Evolutionary conservation across 2,888 invertebrate species (phyloP).

Genomic region (Apocheima hispidaria): DNA sequence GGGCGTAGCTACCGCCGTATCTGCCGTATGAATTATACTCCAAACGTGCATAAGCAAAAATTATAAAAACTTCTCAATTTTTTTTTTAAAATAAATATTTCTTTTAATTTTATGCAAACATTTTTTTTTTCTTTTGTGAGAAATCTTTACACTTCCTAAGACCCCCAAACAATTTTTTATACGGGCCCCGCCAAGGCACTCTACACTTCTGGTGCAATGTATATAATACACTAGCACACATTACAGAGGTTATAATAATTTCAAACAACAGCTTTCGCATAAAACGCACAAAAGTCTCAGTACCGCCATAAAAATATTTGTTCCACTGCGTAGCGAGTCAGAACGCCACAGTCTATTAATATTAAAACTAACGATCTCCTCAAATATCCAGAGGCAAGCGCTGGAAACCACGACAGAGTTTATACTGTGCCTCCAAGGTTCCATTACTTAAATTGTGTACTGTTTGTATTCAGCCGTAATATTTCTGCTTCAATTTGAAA

Average conservation of each 20-base stretch:
- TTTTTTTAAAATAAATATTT: no score
- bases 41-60: no score
- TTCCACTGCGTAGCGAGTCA: slow-evolving; percentile 5
- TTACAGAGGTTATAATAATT: background rate
- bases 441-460: slow-evolving; percentile 37
- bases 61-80: no score
- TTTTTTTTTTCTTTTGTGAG: no score
- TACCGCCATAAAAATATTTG: slow-evolving; percentile 19
- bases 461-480: slow-evolving; percentile 28
- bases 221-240: no score
- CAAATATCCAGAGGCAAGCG: slow-evolving; percentile 31
- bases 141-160: no score
- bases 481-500: slow-evolving; percentile 35
- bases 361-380: slow-evolving; percentile 31
- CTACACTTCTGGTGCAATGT: background rate
- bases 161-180: no score
- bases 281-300: slow-evolving; percentile 4
- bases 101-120: no score
- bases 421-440: slow-evolving; percentile 31
- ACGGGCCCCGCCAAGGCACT: no score
- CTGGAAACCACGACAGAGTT: slow-evolving; percentile 30
- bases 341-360: slow-evolving; percentile 28
- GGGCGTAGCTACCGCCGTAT: no score
- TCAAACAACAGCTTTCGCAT: background rate
- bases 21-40: no score